A percentile compares a stretch with the other conserved stretches of the same genome.
phyloP scores from a whole-genome alignment of 2,113 vertebrate species.

The Dermatemys mawii region DNA sequence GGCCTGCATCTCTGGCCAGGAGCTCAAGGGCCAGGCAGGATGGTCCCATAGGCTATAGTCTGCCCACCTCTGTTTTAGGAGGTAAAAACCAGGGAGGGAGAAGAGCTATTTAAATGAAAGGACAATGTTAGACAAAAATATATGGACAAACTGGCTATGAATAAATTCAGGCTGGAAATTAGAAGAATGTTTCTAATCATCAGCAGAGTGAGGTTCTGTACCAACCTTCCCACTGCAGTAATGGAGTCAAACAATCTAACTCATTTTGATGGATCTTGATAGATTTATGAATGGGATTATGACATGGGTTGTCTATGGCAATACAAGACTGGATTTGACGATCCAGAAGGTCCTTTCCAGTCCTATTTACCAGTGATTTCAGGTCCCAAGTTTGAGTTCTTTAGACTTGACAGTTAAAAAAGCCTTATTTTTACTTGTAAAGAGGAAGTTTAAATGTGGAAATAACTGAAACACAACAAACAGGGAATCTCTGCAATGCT shows the following conservation, averaged over 20 bases:
- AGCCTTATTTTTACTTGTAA: neutral
- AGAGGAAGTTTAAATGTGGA: neutral
- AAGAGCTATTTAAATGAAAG: neutral
- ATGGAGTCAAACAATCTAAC: neutral
- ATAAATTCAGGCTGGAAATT: neutral
- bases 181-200: neutral
- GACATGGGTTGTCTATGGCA: neutral
- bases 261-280: neutral
- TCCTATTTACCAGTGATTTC: neutral
- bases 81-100: too few species aligned
- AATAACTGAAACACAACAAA: neutral
- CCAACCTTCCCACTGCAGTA: neutral
- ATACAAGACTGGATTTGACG: neutral
- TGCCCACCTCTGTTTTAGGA: too few species aligned
- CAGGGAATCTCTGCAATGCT: neutral
- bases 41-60: too few species aligned
- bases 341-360: neutral
- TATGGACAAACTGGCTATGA: neutral
- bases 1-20: too few species aligned
- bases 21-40: too few species aligned
- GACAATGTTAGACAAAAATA: neutral
- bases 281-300: neutral
- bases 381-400: neutral
- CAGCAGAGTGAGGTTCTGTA: neutral
- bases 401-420: neutral